Percentiles rank a stretch among this genome's conserved stretches.
phyloP scores from a whole-genome alignment of 2,888 invertebrate genomes.

The Macrophya alboannulata region DNA sequence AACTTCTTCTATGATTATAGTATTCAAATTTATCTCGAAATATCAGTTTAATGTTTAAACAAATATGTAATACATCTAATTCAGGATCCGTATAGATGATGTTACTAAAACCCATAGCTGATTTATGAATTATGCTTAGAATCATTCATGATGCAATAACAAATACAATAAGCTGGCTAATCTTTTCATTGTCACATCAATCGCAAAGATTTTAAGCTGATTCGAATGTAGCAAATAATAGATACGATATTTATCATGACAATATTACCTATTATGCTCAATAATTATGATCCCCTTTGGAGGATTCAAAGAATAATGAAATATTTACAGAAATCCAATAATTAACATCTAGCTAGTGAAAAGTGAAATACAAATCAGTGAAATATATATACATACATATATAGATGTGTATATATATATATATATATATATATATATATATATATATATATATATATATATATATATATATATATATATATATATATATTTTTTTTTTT shows the following conservation, averaged over 20 bases:
- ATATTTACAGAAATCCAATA: neutral
- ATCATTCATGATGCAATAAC: slow-evolving; percentile 31
- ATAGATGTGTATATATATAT: neutral
- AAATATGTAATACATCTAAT: slow-evolving; percentile 22
- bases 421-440: neutral
- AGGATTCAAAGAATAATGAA: neutral
- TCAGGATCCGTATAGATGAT: slow-evolving; percentile 4
- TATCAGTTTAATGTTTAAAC: slow-evolving; percentile 11
- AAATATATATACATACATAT: neutral
- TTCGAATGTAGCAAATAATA: neutral
- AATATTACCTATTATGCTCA: slow-evolving; percentile 11
- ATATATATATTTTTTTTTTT: too few species aligned
- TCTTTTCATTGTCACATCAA: slow-evolving; percentile 22
- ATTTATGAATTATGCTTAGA: neutral
- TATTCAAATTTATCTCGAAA: neutral
- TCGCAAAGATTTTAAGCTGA: slow-evolving; percentile 12
- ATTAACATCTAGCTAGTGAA: neutral
- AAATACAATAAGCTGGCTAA: slow-evolving; percentile 31
- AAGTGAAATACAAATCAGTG: neutral
- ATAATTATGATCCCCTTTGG: neutral
- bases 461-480: neutral
- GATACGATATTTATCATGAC: slow-evolving; percentile 15
- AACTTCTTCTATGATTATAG: neutral
- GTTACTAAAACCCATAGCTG: neutral
- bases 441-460: neutral